A percentile compares a stretch with the other conserved stretches of the same genome.
These are phyloP conservation scores for Nomada lathburiana DNA, from an alignment of 2,888 invertebrate species.

Conservation along the genomic window DNA sequence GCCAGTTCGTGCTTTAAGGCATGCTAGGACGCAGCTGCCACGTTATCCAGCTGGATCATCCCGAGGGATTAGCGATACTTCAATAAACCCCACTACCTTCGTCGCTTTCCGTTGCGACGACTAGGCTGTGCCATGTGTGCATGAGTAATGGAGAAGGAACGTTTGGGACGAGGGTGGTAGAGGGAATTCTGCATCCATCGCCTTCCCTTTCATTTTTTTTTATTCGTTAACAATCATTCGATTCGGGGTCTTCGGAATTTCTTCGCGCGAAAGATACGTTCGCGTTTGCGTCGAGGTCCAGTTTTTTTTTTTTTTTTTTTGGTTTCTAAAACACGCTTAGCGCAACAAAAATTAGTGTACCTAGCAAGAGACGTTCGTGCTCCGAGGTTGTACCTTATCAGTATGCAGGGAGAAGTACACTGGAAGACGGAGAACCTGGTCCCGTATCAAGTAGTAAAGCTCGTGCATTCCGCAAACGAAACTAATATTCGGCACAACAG, in stretches of 20 bases:
- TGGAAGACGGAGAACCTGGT: conserved; percentile 28
- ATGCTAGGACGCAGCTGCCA: conserved; percentile 78
- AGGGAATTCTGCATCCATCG: conserved; percentile 1
- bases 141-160: neutral
- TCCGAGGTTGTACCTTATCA: too few relatives aligned
- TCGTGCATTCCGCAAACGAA: conserved; percentile 74
- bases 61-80: conserved; percentile 79
- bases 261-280: too few relatives aligned
- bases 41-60: conserved; percentile 75
- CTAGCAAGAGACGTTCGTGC: too few relatives aligned
- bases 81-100: conserved; percentile 76
- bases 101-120: conserved; percentile 24
- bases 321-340: too few relatives aligned
- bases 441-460: conserved; percentile 45
- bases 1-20: conserved; percentile 75
- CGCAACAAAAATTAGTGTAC: too few relatives aligned
- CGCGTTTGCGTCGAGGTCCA: too few relatives aligned
- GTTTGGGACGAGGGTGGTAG: neutral
- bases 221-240: conserved; percentile 4
- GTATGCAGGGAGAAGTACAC: too few relatives aligned
- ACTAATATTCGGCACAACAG: conserved; percentile 71
- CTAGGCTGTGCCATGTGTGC: conserved; percentile 23
- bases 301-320: too few relatives aligned
- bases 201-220: neutral
- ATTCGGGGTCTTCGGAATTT: neutral